A percentile compares a stretch with the other conserved stretches of the same genome.
Evolutionary conservation across 2,113 vertebrate genomes (phyloP).

Genomic region (Scomber colias): DNA sequence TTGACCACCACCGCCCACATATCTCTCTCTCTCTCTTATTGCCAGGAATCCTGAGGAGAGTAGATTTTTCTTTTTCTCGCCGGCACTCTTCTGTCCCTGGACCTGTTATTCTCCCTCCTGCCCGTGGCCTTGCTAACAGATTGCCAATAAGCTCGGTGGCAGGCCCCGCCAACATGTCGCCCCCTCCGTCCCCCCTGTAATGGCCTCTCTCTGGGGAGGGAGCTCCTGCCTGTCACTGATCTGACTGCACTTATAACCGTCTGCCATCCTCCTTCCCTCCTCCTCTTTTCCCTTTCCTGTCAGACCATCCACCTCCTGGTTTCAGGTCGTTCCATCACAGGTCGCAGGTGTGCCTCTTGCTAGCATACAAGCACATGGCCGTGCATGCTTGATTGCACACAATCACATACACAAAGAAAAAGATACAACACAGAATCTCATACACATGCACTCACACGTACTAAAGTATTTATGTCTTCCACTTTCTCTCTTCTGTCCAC

Average conservation of each 20-base stretch:
- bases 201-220: constrained; percentile 76
- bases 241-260: constrained; percentile 70
- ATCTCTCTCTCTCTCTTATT: constrained; percentile 49
- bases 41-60: constrained; percentile 63
- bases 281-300: constrained; percentile 49
- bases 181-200: constrained; percentile 66
- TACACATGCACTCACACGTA: constrained; percentile 15
- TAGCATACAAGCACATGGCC: constrained; percentile 4
- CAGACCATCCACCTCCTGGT: constrained; percentile 54
- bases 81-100: constrained; percentile 64
- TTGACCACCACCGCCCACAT: constrained; percentile 59
- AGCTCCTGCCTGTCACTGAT: constrained; percentile 79
- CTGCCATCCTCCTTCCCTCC: constrained; percentile 36
- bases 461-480: constrained; percentile 43
- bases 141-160: constrained; percentile 84
- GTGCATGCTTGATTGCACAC: constrained; percentile 29
- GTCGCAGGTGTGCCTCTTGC: constrained; percentile 22
- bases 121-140: constrained; percentile 82
- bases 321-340: constrained; percentile 45
- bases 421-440: constrained; percentile 2
- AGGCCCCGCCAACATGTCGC: constrained; percentile 65
- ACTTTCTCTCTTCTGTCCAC: constrained; percentile 24
- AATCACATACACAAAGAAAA: constrained; percentile 23
- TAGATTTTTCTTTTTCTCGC: constrained; percentile 72
- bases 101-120: constrained; percentile 71